phyloP scores from a whole-genome alignment of 2,113 vertebrate genomes.

The Scophthalmus maximus region DNA sequence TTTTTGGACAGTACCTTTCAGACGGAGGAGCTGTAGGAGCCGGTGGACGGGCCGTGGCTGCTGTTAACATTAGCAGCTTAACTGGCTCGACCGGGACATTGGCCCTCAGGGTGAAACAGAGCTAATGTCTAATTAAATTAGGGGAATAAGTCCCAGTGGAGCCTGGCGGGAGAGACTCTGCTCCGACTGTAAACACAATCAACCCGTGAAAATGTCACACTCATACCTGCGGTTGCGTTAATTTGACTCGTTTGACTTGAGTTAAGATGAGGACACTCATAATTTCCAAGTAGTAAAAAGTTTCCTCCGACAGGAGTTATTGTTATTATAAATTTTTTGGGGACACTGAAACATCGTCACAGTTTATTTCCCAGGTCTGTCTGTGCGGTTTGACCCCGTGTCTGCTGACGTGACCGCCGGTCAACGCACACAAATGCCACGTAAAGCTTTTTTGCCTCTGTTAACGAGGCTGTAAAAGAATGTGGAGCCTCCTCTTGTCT shows the following conservation, averaged over 20 bases:
- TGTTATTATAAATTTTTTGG: background rate
- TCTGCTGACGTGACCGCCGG: slow-evolving; percentile 35
- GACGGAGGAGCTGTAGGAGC: slow-evolving; percentile 13
- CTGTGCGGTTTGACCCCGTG: slow-evolving; percentile 9
- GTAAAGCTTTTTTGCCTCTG: slow-evolving; percentile 33
- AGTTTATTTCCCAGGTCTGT: background rate
- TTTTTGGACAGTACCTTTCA: background rate
- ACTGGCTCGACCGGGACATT: slow-evolving; percentile 47
- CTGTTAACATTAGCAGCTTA: slow-evolving; percentile 29
- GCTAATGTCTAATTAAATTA: slow-evolving; percentile 65
- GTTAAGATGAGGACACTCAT: slow-evolving; percentile 37
- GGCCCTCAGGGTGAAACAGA: slow-evolving; percentile 51
- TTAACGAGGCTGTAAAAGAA: slow-evolving; percentile 51
- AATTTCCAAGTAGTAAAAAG: slow-evolving; percentile 16
- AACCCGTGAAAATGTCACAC: slow-evolving; percentile 63
- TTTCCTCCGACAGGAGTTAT: background rate
- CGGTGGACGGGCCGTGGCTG: slow-evolving; percentile 15
- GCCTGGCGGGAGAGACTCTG: slow-evolving; percentile 55
- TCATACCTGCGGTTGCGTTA: slow-evolving; percentile 56
- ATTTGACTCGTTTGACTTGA: slow-evolving; percentile 53
- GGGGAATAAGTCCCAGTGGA: slow-evolving; percentile 59
- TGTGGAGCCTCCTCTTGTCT: slow-evolving; percentile 50
- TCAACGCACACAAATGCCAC: slow-evolving; percentile 28
- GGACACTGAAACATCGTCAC: background rate
- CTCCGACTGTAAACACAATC: slow-evolving; percentile 65